Evolutionary conservation across 2,113 vertebrate species (phyloP).

Genomic region (Bothrops jararaca): DNA sequence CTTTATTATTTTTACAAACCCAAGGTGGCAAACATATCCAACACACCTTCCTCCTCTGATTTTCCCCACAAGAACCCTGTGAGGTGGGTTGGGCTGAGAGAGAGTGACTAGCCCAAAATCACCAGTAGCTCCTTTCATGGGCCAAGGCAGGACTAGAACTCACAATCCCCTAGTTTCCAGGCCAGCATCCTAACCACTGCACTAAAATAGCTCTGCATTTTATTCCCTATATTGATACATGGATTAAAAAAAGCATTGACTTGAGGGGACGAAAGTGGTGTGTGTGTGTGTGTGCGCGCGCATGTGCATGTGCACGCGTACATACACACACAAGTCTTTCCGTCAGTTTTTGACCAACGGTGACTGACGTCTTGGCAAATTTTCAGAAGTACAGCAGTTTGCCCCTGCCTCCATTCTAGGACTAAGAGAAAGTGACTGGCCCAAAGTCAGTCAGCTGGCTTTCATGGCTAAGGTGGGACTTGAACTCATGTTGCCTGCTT

Average conservation of each 20-base stretch:
- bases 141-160: not conserved
- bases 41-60: not conserved
- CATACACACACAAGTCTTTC: too few species aligned
- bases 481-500: not conserved
- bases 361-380: too few species aligned
- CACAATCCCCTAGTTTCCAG: not conserved
- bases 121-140: not conserved
- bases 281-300: too few species aligned
- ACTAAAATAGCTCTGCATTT: not conserved
- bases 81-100: not conserved
- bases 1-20: not conserved
- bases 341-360: too few species aligned
- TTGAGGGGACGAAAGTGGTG: too few species aligned
- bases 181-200: not conserved
- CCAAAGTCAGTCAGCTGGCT: not conserved
- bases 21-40: not conserved
- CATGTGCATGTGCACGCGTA: fast-evolving
- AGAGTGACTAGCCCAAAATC: not conserved
- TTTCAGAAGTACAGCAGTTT: too few species aligned
- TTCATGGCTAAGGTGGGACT: not conserved
- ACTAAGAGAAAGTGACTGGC: not conserved
- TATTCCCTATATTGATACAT: not conserved
- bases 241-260: not conserved
- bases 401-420: too few species aligned
- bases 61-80: not conserved